phyloP scores from a whole-genome alignment of 1,140 invertebrate species.

The Trachymyrmex septentrionalis region DNA sequence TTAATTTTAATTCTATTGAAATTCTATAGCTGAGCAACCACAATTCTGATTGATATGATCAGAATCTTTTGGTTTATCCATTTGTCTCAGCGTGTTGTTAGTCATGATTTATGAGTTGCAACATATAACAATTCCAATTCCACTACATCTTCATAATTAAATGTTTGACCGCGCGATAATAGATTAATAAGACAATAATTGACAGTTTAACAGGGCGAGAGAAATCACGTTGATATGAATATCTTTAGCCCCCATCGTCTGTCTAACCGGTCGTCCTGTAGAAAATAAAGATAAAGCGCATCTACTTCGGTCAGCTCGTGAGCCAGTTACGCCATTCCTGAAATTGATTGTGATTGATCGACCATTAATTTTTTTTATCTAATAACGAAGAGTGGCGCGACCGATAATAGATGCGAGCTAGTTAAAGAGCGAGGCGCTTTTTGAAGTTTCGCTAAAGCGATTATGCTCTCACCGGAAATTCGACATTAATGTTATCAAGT shows the following conservation, averaged over 20 bases:
- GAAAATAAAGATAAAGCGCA: slow-evolving; percentile 54
- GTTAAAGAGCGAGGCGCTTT: slow-evolving; percentile 38
- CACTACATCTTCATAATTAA: slow-evolving; percentile 13
- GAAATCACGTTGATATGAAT: slow-evolving; percentile 37
- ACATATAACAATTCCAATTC: slow-evolving; percentile 15
- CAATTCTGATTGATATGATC: no score
- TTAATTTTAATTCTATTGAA: no score
- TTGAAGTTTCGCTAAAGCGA: slow-evolving; percentile 42
- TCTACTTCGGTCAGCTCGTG: not conserved
- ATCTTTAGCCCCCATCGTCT: not conserved
- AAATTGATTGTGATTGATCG: slow-evolving; percentile 60
- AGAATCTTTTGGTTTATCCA: no score
- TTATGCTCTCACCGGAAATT: slow-evolving; percentile 29
- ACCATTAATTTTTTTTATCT: slow-evolving; percentile 62
- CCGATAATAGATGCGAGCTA: slow-evolving; percentile 53
- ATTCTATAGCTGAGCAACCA: no score
- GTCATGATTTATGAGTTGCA: not conserved
- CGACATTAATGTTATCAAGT: slow-evolving; percentile 36
- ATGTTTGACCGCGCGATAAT: not conserved
- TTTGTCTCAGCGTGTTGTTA: not conserved
- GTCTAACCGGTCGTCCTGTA: not conserved
- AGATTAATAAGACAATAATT: slow-evolving; percentile 37
- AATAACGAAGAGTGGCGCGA: slow-evolving; percentile 53
- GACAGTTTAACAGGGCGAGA: slow-evolving; percentile 28
- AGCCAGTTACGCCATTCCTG: not conserved